Conservation (phyloP, 2,888 invertebrate species). For the Bugula neritina region DNA sequence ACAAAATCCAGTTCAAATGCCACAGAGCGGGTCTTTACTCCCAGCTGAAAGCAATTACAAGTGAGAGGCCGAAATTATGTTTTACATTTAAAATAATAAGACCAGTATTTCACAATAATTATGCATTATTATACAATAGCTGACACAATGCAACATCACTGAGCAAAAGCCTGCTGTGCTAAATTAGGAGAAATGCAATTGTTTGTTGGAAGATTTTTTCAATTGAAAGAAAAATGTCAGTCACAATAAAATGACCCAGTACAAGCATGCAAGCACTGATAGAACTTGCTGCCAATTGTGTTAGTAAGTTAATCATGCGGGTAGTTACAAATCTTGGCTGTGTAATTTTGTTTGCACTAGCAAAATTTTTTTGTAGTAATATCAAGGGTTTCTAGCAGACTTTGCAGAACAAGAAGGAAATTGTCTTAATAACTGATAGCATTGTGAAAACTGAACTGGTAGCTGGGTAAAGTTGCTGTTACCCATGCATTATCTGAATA, state of each 20-base stretch:
- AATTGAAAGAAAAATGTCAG: neutral
- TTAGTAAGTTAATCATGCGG: no score
- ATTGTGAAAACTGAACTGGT: neutral
- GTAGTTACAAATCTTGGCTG: no score
- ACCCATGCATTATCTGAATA: conserved; percentile 1
- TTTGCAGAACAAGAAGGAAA: no score
- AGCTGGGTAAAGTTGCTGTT: neutral
- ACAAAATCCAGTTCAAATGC: no score
- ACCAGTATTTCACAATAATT: neutral
- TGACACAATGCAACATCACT: neutral
- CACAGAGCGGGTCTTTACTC: no score
- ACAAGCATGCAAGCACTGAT: no score
- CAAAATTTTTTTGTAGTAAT: no score
- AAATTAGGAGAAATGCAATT: neutral
- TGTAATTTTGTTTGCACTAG: no score
- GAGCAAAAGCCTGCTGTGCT: neutral
- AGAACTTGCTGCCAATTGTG: no score
- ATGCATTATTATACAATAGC: neutral
- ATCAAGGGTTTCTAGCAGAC: no score
- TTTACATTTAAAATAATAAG: neutral
- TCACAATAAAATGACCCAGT: no score
- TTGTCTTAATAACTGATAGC: neutral
- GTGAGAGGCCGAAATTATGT: neutral
- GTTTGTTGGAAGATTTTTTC: neutral
- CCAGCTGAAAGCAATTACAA: neutral